phyloP scores from a whole-genome alignment of 2,888 invertebrate genomes.

The Philonicus albiceps region DNA sequence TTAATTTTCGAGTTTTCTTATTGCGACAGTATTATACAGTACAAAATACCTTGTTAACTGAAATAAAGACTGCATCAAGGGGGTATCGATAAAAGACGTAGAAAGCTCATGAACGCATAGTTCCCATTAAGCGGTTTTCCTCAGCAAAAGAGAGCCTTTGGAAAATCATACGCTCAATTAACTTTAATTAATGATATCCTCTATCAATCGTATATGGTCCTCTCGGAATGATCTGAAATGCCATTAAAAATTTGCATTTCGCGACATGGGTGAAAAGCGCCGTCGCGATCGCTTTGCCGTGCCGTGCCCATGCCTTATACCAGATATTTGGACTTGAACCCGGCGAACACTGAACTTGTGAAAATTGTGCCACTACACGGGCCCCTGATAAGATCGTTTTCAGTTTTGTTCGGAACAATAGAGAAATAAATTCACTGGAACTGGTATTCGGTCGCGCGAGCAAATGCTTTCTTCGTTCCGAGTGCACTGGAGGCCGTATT shows the following conservation, averaged over 20 bases:
- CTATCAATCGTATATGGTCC: background rate
- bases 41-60: background rate
- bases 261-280: background rate
- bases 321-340: conserved; percentile 33
- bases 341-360: conserved; percentile 42
- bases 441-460: conserved; percentile 40
- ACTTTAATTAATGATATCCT: background rate
- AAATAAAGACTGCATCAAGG: background rate
- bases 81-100: background rate
- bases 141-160: background rate
- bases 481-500: conserved; percentile 44
- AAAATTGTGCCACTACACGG: conserved; percentile 46
- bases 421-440: conserved; percentile 48
- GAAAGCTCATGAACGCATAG: background rate
- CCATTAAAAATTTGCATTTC: conserved; percentile 23
- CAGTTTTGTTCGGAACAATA: conserved; percentile 46
- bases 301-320: background rate
- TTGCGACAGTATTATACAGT: too few relatives aligned
- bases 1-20: background rate
- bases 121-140: background rate
- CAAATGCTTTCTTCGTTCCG: conserved; percentile 12
- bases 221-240: background rate
- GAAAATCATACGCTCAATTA: background rate
- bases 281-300: background rate
- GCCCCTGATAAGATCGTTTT: conserved; percentile 44